Base-by-base conservation (phyloP, 2,888 invertebrate genomes). In the Coleophora flavipennella region DNA sequence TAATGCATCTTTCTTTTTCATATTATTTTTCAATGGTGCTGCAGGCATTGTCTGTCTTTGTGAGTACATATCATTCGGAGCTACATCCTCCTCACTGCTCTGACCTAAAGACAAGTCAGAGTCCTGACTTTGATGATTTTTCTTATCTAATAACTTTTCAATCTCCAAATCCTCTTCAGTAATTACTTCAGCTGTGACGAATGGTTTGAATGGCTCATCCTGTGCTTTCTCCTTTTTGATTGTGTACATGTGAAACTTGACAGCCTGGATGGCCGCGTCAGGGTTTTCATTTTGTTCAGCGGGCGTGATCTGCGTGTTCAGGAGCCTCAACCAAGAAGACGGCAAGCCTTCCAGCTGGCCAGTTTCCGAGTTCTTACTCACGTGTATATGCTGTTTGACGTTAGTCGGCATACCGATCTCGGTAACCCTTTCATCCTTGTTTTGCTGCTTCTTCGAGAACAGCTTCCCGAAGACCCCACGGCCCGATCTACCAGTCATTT, bases 221-320 rank as follows among this genome's bases (percentile, higher is more conserved):
- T 87, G 88, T 35, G 90, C 90, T 55, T 92, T 92, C 59, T 94
- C 92, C 57, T 94, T 92, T 62, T 94, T 93, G 51, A 94, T 92
- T 8, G 93, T 92, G 75, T 93, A 93, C 67, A 95, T 94, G 67
- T 95, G 96, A 65, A 92, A 95, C 61, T 94, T 94, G 38, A 97
- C 89, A 20, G 97, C 97, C 63, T 95, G 93, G 40, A 95, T 89
- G 1, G 95, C 95, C 29, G 96, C 96, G 57, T 91, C 90, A 2
- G 97, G 97, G 78, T 97, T 94, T 57, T 95, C 90, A 67, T 91
- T 89, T 73, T 96, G 95, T 66, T 96, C 96, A 31, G 91, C 92
- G 55, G 91, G 89, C 29, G 94, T 92, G 49, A 97, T 93, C 66
- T 95, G 93, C 11, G 91, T 89, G 59, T 93, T 90, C 51, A 97